Base-by-base conservation (phyloP, 2,113 vertebrate species). In the Phaethornis superciliosus region DNA sequence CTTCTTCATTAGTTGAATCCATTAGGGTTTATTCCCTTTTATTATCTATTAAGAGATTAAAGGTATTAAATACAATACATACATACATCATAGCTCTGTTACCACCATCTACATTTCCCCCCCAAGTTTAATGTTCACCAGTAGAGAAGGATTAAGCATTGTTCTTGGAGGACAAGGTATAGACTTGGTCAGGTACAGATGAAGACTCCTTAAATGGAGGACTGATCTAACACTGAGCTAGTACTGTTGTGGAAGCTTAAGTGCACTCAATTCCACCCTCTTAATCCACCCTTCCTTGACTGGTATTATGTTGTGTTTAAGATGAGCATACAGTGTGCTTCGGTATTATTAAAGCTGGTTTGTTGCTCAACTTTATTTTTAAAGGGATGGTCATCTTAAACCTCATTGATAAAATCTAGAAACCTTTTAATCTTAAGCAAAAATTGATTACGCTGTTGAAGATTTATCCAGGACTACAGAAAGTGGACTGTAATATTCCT, bases 1-100 rank as follows among this genome's bases (percentile, higher is more conserved):
- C 46, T 16, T 10, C 70, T 40, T 28, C 7, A n/a, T 0, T 37
- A 54, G 0, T 0, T 2, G 7, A 51, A 33, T 14, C 37, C 7
- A 56, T 4, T 24, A 51, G 22, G 23, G 5, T 55, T 22, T 42
- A 8, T 55, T 28, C 47, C 19, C 67, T 27, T 21, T 4, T 35
- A 8, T 32, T 42, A 42, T 28, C 60, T 21, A 20, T 2, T 32
- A 28, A 37, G 56, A 74, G 55, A 46, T 54, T 27, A 62, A 62
- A 30, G 21, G 21, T 13, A 15, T 26, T 60, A 0, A 21, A 40
- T 40, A n/a, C 49, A 58, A 23, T 21, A 47, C 42, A 44, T 22
- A 15, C 10, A 47, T 7, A 14, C 11, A 32, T 10, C 23, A 8
- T 5, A 42, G 24, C 20, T 78, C 26, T 35, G 13, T 47, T 59